Base-by-base conservation (phyloP, 92 coral and sea anemone genomes). In the Epizoanthus illoricatus region DNA sequence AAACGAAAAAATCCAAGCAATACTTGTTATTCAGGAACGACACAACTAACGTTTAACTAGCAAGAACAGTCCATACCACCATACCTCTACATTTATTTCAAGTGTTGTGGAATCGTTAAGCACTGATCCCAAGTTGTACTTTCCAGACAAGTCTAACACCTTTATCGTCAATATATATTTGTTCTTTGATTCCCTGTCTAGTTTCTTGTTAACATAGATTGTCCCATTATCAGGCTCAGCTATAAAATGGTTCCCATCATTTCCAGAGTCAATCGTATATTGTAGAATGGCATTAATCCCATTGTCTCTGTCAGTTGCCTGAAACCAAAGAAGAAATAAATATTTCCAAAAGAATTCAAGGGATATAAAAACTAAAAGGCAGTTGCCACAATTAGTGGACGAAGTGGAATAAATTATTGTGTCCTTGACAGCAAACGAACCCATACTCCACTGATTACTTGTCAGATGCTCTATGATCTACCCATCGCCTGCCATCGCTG, bases 271-370 rank as follows among this genome's bases (percentile, higher is more conserved):
- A 49, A 89, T 45, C 19, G 82, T 52, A 73, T 80, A 91, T 58
- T 20, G 65, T 40, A 95, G 90, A 81, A 70, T 41, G 4, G 91
- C 79, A 65, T 93, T 93, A 33, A 67, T 59, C 39, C 89, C 92
- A 11, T 84, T 81, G 85, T 95, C 98, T 56, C 65, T 63, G 84
- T 95, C 98, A 17, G 88, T 82, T 41, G 98, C 98, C 91, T 91
- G 43, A 58, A 7, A 81, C 49, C 12, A 75, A 36, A 42, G 17
- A 39, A 28, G 65, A n/a, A 52, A 42, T 6, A 54, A 19, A 36
- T 13, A 47, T 21, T 20, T 16, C 52, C 20, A 20, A 17, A 71
- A 39, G 36, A 43, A 6, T 11, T 24, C 41, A 24, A 21, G 61
- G 56, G 11, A 49, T 1, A 49, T 9, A 49, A 49, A 13, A 52